Base-by-base conservation (phyloP, 2,888 invertebrate genomes). In the Drosophila emarginata region DNA sequence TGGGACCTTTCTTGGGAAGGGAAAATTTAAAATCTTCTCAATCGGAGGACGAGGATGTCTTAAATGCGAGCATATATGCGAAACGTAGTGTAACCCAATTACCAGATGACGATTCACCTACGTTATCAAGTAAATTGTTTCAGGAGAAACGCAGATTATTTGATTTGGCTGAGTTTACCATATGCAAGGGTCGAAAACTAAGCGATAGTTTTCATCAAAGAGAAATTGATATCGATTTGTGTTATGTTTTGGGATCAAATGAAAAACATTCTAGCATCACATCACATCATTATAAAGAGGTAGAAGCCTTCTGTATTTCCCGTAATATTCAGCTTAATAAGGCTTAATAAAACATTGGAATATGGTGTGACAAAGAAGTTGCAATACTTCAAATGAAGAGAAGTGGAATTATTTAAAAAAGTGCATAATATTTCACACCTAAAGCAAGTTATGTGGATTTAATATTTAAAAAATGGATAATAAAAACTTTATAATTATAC, bases 311-410 rank as follows among this genome's bases (percentile, higher is more conserved):
- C 67, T 72, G 73, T 78, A 71, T 66, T 67, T 61, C 45, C 66
- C 80, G 50, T 72, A 66, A 77, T 69, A 80, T 86, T 80, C 85
- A 86, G 71, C 76, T 74, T 74, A 73, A 64, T 68, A 76, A 83
- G 74, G 83, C 78, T n/a, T n/a, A n/a, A n/a, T n/a, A n/a, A n/a
- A n/a, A n/a, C n/a, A n/a, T 63, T 69, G 76, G 54, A 36, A 12
- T 54, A 18, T 21, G n/a, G 18, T 54, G 2, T 36, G 6, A 7
- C 18, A 12, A 54, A 36, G 9, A 36, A 11, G 21, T 45, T 45
- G 6, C 21, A 45, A 21, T 15, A 45, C 11, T 1, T 11, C 32
- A 32, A 32, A 32, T 11, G 32, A 32, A 32, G 9, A 32, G 11
- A 9, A 32, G 11, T 32, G 32, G 32, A 32, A 32, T 32, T 32